phyloP scores from a whole-genome alignment of 2,888 invertebrate genomes.

The Drepanosiphum platanoidis region DNA sequence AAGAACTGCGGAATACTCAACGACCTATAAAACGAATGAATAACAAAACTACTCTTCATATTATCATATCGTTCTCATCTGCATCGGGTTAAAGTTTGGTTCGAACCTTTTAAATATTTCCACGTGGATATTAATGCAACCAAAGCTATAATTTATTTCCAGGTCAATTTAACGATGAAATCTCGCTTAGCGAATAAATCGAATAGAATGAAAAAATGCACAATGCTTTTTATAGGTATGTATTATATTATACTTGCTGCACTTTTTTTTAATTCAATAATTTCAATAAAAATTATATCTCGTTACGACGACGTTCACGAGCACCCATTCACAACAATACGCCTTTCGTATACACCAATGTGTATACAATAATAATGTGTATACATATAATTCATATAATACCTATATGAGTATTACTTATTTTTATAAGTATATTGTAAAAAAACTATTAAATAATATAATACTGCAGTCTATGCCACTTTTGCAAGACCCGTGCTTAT shows the following conservation, averaged over 20 bases:
- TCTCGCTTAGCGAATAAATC: background rate
- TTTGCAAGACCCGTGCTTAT: too few relatives aligned
- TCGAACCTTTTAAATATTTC: conserved; percentile 15
- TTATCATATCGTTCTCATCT: background rate
- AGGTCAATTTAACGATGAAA: conserved; percentile 1
- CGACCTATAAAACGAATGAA: conserved; percentile 35
- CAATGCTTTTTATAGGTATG: background rate
- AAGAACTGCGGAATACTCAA: conserved; percentile 32
- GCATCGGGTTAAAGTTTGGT: conserved; percentile 10
- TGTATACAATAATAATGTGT: too few relatives aligned
- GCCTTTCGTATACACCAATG: too few relatives aligned
- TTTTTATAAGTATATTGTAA: too few relatives aligned
- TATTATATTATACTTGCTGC: background rate
- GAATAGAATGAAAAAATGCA: background rate
- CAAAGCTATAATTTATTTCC: conserved; percentile 18
- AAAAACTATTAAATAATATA: too few relatives aligned
- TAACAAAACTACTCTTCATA: conserved; percentile 37
- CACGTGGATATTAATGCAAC: background rate
- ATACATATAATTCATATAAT: too few relatives aligned
- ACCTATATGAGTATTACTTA: too few relatives aligned
- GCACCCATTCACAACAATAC: background rate
- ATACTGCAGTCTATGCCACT: too few relatives aligned
- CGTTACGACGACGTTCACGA: too few relatives aligned
- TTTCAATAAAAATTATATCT: background rate
- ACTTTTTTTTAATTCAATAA: background rate